Evolutionary conservation across 1,140 invertebrate species (phyloP).

Genomic region (Tyrophagus putrescentiae): DNA sequence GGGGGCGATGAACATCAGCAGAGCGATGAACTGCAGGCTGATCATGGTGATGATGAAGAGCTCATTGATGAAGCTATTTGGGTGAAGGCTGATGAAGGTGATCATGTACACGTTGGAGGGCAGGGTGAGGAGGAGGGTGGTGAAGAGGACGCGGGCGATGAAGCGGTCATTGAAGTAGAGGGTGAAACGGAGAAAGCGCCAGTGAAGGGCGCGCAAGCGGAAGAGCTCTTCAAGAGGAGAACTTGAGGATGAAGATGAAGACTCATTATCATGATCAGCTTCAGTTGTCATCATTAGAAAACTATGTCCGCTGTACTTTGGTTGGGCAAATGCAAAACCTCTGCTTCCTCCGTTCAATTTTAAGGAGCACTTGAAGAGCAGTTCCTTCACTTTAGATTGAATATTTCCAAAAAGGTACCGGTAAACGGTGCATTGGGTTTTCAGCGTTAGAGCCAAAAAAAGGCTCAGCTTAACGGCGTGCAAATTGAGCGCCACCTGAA

Average conservation of each 20-base stretch:
- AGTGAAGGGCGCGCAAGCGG: background rate
- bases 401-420: too few relatives aligned
- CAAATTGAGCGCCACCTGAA: too few relatives aligned
- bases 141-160: background rate
- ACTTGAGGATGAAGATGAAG: background rate
- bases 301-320: background rate
- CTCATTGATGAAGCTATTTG: background rate
- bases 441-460: too few relatives aligned
- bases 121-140: background rate
- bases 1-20: background rate
- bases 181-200: background rate
- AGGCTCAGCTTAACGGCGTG: too few relatives aligned
- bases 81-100: background rate
- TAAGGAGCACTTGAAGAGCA: too few relatives aligned
- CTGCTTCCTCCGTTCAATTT: too few relatives aligned
- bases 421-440: too few relatives aligned
- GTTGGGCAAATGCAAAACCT: too few relatives aligned
- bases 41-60: background rate
- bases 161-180: background rate
- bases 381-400: too few relatives aligned
- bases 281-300: background rate
- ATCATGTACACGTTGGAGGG: background rate
- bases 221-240: too few relatives aligned
- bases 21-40: background rate
- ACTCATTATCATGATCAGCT: background rate